phyloP scores from a whole-genome alignment of 2,797 vertebrate genomes.

The Tolypeutes matacus region DNA sequence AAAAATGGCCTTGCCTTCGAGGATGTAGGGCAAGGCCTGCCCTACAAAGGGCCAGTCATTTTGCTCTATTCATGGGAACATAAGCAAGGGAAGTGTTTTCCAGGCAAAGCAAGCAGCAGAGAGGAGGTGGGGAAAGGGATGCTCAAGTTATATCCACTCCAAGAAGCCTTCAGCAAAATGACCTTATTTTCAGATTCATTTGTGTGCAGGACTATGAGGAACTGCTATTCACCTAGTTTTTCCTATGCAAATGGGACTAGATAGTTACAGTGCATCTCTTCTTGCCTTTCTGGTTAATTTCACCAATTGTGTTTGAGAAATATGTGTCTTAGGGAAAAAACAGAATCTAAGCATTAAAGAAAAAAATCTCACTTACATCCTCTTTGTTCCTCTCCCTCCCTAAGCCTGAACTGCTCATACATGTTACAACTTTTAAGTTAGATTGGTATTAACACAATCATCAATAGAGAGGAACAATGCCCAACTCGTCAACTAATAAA shows the following conservation, averaged over 20 bases:
- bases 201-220: slow-evolving; percentile 24
- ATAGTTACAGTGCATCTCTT: slow-evolving; percentile 37
- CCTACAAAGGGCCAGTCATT: neutral
- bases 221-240: slow-evolving; percentile 30
- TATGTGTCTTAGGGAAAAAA: slow-evolving; percentile 18
- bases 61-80: slow-evolving; percentile 48
- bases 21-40: neutral
- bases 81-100: slow-evolving; percentile 34
- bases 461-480: slow-evolving; percentile 49
- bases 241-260: slow-evolving; percentile 45
- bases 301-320: slow-evolving; percentile 12
- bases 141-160: neutral
- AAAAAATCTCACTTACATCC: slow-evolving; percentile 30
- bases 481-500: slow-evolving; percentile 11
- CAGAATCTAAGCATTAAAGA: slow-evolving; percentile 38
- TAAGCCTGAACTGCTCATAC: slow-evolving; percentile 43
- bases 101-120: neutral
- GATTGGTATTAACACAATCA: slow-evolving; percentile 34
- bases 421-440: slow-evolving; percentile 41
- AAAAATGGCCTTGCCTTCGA: neutral
- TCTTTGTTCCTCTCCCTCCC: slow-evolving; percentile 28
- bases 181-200: slow-evolving; percentile 32
- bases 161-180: slow-evolving; percentile 45
- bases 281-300: slow-evolving; percentile 62
- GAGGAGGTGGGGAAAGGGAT: neutral